A percentile compares a stretch with the other conserved stretches of the same genome.
Conservation (phyloP, 2,888 invertebrate species). For the Epinotia nisella region DNA sequence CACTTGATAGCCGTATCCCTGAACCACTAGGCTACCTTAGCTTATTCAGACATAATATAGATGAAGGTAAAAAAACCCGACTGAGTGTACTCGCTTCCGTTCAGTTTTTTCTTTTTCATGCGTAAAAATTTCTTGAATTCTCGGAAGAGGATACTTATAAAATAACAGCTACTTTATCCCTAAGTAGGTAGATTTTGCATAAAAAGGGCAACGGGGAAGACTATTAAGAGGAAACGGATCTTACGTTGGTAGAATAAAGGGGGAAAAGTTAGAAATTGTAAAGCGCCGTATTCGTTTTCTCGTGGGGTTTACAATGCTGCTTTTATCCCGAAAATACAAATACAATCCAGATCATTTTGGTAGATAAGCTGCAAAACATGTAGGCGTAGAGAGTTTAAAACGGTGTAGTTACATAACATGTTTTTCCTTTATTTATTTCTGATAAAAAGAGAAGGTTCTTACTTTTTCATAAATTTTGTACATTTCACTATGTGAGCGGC, state of each 20-base stretch:
- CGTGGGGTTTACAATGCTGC: conserved; percentile 15
- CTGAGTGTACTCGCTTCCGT: neutral
- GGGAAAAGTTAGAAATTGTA: conserved; percentile 31
- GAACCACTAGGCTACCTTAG: no score
- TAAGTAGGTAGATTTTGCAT: conserved; percentile 37
- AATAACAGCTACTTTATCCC: conserved; percentile 36
- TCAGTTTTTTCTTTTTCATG: neutral
- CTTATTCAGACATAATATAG: neutral
- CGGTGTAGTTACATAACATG: no score
- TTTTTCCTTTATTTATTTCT: no score
- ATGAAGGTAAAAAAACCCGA: neutral
- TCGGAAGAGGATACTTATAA: conserved; percentile 30
- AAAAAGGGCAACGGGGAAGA: conserved; percentile 37
- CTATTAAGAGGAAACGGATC: conserved; percentile 40
- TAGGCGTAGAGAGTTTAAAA: no score
- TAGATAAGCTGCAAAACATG: no score
- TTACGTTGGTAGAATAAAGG: conserved; percentile 28
- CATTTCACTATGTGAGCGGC: no score
- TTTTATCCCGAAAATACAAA: neutral
- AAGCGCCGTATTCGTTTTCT: conserved; percentile 4
- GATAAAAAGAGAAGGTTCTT: no score
- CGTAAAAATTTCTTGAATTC: conserved; percentile 19
- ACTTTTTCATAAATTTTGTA: no score
- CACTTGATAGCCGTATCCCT: no score
- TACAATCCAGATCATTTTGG: neutral